A percentile compares a stretch with the other conserved stretches of the same genome.
phyloP scores from a whole-genome alignment of 2,113 vertebrate genomes.

The Saccopteryx leptura region DNA sequence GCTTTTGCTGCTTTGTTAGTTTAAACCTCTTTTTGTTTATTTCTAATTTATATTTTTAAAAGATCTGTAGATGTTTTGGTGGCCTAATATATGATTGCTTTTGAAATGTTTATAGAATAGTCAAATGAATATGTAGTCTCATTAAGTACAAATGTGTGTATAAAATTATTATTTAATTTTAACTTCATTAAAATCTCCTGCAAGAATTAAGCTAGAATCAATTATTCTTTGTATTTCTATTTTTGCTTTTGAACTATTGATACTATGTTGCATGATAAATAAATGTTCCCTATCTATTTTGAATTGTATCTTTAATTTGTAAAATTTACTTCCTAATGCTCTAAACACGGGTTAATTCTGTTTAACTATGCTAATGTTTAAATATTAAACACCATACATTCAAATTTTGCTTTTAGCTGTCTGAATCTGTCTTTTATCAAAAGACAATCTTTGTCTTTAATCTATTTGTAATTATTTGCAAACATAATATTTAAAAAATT shows the following conservation, averaged over 20 bases:
- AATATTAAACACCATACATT: background rate
- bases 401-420: background rate
- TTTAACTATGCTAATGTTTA: background rate
- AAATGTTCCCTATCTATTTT: background rate
- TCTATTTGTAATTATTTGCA: background rate
- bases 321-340: background rate
- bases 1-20: background rate
- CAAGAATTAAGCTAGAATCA: background rate
- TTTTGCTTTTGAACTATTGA: background rate
- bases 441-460: background rate
- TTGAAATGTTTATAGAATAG: background rate
- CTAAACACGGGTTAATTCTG: background rate
- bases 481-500: background rate
- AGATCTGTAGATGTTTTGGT: background rate
- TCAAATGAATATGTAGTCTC: background rate
- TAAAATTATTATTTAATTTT: conserved; percentile 3
- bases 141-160: background rate
- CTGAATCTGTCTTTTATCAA: background rate
- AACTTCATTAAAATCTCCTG: background rate
- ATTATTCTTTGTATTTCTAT: conserved; percentile 7
- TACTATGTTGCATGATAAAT: background rate
- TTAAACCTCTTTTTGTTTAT: background rate
- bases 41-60: background rate
- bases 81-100: background rate
- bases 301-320: background rate